phyloP scores from a whole-genome alignment of 2,113 vertebrate genomes.

The Coracopsis vasa region DNA sequence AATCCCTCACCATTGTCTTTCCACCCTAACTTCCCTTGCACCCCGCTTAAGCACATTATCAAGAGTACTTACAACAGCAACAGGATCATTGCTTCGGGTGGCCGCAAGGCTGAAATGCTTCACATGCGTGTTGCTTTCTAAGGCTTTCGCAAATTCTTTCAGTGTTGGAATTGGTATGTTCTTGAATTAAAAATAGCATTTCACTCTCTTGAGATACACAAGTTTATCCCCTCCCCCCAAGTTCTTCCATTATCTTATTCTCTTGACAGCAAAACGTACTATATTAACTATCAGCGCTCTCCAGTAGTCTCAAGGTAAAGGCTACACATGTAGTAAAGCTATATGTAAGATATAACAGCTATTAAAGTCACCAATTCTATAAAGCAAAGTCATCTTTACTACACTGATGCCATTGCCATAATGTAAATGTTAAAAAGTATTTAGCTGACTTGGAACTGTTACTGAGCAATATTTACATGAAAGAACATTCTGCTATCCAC shows the following conservation, averaged over 20 bases:
- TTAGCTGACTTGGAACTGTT: not conserved
- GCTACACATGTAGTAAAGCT: not conserved
- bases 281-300: not conserved
- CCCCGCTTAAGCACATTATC: accelerated
- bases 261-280: not conserved
- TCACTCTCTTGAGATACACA: not conserved
- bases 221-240: not conserved
- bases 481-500: not conserved
- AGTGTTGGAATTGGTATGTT: slow-evolving; percentile 96
- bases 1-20: not conserved
- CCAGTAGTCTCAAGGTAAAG: not conserved
- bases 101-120: slow-evolving; percentile 93
- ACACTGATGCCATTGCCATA: not conserved
- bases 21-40: not conserved
- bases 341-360: not conserved
- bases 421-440: not conserved
- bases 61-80: slow-evolving; percentile 85
- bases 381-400: not conserved
- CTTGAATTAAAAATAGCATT: slow-evolving; percentile 75
- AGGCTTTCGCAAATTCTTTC: slow-evolving; percentile 94
- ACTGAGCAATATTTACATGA: not conserved
- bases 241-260: not conserved
- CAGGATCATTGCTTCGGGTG: slow-evolving; percentile 94
- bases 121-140: slow-evolving; percentile 90
- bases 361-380: not conserved